phyloP scores from a whole-genome alignment of 2,797 vertebrate species.

The Sebastes trivittatus region DNA sequence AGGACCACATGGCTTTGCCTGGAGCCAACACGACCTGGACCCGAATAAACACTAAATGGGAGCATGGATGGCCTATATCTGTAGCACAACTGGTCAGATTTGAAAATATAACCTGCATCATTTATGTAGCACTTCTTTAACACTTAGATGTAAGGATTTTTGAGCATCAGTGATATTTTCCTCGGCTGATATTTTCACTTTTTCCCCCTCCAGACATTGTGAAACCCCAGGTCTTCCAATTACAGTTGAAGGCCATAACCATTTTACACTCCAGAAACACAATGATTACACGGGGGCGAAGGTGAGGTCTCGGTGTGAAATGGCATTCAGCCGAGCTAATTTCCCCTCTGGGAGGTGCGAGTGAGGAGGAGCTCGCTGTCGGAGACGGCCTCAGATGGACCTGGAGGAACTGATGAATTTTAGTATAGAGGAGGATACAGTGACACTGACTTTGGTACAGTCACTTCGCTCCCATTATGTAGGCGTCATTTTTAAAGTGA shows the following conservation, averaged over 20 bases:
- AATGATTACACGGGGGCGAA: constrained; percentile 35
- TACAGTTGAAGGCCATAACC: constrained; percentile 31
- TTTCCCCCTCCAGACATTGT: not conserved
- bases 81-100: not conserved
- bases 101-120: not conserved
- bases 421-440: constrained; percentile 6
- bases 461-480: constrained; percentile 12
- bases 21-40: not conserved
- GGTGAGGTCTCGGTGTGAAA: constrained; percentile 51
- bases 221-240: constrained; percentile 24
- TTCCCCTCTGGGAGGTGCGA: constrained; percentile 38
- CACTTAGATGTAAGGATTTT: not conserved
- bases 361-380: constrained; percentile 33
- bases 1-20: not conserved
- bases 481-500: constrained; percentile 14
- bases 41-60: not conserved
- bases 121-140: not conserved
- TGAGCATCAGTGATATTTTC: not conserved
- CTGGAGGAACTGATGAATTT: not conserved
- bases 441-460: constrained; percentile 23
- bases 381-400: constrained; percentile 18
- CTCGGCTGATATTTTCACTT: not conserved
- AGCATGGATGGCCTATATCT: not conserved
- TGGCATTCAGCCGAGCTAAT: constrained; percentile 31
- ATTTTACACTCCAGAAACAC: constrained; percentile 44